Evolutionary conservation across 2,113 vertebrate species (phyloP).

Genomic region (Nannospalax galili): DNA sequence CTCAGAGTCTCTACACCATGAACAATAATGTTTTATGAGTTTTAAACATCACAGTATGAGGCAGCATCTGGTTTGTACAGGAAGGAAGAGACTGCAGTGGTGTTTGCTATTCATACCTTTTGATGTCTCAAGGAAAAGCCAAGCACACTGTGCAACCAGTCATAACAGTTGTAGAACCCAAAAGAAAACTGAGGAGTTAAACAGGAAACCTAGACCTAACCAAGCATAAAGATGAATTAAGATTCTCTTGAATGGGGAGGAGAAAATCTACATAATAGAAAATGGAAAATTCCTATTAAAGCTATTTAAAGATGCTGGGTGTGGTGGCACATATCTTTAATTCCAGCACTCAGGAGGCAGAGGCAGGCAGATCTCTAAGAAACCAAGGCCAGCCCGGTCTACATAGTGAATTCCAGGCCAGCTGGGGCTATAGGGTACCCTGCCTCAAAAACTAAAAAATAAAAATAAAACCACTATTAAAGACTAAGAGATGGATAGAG

Average conservation of each 20-base stretch:
- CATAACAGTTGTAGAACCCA: constrained; percentile 16
- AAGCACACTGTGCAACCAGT: constrained; percentile 44
- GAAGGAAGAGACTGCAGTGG: constrained; percentile 69
- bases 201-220: background rate
- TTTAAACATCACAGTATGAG: constrained; percentile 57
- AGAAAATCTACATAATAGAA: background rate
- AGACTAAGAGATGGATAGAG: background rate
- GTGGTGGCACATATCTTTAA: no score
- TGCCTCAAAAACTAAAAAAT: background rate
- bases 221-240: background rate
- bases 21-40: constrained; percentile 49
- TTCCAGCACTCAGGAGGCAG: no score
- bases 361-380: no score
- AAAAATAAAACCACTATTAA: no score
- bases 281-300: background rate
- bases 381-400: no score
- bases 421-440: no score
- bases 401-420: no score
- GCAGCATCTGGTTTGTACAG: constrained; percentile 58
- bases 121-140: constrained; percentile 69
- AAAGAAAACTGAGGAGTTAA: background rate
- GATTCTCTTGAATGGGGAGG: background rate
- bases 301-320: background rate
- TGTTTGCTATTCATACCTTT: constrained; percentile 63
- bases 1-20: background rate